A percentile compares a stretch with the other conserved stretches of the same genome.
Evolutionary conservation across 2,797 vertebrate species (phyloP).

Genomic region (Selene dorsalis): DNA sequence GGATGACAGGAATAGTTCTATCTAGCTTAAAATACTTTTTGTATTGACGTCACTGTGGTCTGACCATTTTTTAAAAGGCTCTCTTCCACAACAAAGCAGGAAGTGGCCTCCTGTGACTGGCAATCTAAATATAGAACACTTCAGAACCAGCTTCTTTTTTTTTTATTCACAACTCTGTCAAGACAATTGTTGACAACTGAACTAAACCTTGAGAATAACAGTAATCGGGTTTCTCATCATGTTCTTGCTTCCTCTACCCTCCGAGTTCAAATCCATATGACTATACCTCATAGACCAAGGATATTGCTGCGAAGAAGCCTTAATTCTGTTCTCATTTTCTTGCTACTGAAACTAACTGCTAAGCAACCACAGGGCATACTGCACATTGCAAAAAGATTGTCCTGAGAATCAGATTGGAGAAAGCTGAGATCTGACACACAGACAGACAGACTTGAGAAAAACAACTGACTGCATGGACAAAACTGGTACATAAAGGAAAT

Average conservation of each 20-base stretch:
- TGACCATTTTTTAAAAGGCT: slow-evolving; percentile 28
- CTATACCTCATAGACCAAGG: neutral
- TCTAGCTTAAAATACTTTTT: slow-evolving; percentile 48
- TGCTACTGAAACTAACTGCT: neutral
- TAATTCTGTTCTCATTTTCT: neutral
- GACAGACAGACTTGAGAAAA: neutral
- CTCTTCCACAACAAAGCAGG: slow-evolving; percentile 22
- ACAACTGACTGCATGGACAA: neutral
- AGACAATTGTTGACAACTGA: slow-evolving; percentile 27
- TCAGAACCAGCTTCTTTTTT: neutral
- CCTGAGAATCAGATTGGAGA: neutral
- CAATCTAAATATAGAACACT: slow-evolving; percentile 30
- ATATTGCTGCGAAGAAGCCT: neutral
- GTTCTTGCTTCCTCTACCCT: neutral
- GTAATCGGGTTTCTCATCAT: slow-evolving; percentile 2
- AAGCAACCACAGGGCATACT: neutral
- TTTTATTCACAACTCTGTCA: slow-evolving; percentile 1
- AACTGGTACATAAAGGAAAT: neutral
- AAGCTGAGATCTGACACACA: no score
- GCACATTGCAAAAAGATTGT: neutral
- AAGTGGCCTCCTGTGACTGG: slow-evolving; percentile 22
- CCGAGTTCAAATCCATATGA: neutral
- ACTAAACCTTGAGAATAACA: slow-evolving; percentile 16
- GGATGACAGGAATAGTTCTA: slow-evolving; percentile 27
- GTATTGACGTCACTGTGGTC: slow-evolving; percentile 46